A percentile compares a stretch with the other conserved stretches of the same genome.
Conservation (phyloP, 1,140 invertebrate genomes). For the Drosophila sproati region DNA sequence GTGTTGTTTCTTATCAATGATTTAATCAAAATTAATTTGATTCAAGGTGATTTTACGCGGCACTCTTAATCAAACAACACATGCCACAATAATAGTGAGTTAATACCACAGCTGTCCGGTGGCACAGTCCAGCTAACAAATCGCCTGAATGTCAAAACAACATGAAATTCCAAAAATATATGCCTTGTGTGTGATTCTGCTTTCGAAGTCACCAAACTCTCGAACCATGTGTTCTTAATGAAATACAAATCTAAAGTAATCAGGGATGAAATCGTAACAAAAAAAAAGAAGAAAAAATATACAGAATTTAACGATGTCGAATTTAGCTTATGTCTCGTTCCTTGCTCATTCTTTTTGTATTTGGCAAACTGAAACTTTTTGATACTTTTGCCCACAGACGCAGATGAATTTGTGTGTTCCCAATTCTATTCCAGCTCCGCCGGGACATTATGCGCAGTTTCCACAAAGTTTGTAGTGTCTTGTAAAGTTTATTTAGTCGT, state of each 20-base stretch:
- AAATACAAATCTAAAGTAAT: slow-evolving; percentile 77
- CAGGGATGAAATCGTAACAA: slow-evolving; percentile 48
- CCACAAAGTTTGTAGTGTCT: slow-evolving; percentile 60
- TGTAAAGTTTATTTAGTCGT: slow-evolving; percentile 33
- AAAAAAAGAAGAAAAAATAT: slow-evolving; percentile 62
- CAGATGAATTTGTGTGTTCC: slow-evolving; percentile 75
- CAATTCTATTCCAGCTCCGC: slow-evolving; percentile 19
- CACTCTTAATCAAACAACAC: background rate
- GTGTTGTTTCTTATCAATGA: slow-evolving; percentile 5
- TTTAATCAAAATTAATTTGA: slow-evolving; percentile 19
- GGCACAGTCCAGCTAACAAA: background rate
- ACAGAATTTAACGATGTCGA: slow-evolving; percentile 61
- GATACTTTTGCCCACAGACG: slow-evolving; percentile 66
- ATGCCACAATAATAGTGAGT: slow-evolving; percentile 9
- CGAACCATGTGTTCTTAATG: slow-evolving; percentile 67
- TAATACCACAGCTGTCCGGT: background rate
- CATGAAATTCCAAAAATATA: background rate
- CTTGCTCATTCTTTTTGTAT: slow-evolving; percentile 68
- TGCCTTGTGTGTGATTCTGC: slow-evolving; percentile 1
- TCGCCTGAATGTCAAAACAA: slow-evolving; percentile 1
- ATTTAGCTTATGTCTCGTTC: slow-evolving; percentile 1
- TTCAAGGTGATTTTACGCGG: slow-evolving; percentile 5
- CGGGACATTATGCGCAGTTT: slow-evolving; percentile 72
- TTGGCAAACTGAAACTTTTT: slow-evolving; percentile 71
- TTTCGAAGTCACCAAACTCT: slow-evolving; percentile 35